Percentiles rank a stretch among this genome's conserved stretches.
Evolutionary conservation across 2,797 vertebrate species (phyloP).

Genomic region (Melanogrammus aeglefinus): DNA sequence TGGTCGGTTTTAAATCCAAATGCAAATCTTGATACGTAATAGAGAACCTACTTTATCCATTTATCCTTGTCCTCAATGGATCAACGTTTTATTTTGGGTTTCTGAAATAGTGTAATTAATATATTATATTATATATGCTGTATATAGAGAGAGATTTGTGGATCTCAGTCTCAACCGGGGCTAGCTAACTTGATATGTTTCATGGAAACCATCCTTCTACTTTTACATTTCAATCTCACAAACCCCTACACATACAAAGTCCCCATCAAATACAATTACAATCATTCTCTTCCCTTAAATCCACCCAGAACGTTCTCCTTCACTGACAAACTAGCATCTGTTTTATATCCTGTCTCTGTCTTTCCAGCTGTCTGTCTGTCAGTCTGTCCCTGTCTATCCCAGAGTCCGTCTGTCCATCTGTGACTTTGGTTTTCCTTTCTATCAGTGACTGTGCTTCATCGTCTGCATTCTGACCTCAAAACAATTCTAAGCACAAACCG

Average conservation of each 20-base stretch:
- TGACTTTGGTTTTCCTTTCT: background rate
- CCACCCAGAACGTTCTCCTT: background rate
- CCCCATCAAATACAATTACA: background rate
- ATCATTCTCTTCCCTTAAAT: background rate
- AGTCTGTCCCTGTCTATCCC: background rate
- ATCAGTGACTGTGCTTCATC: background rate
- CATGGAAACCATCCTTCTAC: too few relatives aligned
- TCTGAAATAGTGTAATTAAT: too few relatives aligned
- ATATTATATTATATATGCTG: too few relatives aligned
- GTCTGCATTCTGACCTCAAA: too few relatives aligned
- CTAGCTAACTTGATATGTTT: too few relatives aligned
- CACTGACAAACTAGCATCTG: background rate
- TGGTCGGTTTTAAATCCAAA: constrained; percentile 4
- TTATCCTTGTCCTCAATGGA: background rate
- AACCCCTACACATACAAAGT: background rate
- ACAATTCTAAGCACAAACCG: too few relatives aligned
- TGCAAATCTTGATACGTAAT: background rate
- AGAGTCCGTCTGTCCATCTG: too few relatives aligned
- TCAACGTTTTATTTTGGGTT: too few relatives aligned
- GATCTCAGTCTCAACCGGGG: too few relatives aligned
- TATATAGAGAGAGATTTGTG: too few relatives aligned
- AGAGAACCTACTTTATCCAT: background rate
- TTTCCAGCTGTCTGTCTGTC: background rate
- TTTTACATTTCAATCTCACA: background rate
- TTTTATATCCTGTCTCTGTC: too few relatives aligned